Evolutionary conservation across 2,113 vertebrate species (phyloP).

Genomic region (Pseudorhombus dupliciocellatus): DNA sequence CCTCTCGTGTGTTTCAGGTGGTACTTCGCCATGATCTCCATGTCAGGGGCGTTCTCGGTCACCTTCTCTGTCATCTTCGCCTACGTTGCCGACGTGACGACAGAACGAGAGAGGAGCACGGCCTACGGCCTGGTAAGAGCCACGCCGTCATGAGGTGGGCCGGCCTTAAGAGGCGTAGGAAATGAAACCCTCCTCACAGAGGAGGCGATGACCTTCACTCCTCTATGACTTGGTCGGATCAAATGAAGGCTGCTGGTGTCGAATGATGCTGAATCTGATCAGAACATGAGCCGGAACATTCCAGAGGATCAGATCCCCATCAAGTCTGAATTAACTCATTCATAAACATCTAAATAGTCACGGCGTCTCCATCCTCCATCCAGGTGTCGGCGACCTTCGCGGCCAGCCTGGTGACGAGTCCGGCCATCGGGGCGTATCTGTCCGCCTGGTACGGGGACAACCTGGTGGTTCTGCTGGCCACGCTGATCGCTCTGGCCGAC

Average conservation of each 20-base stretch:
- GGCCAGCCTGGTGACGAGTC: constrained; percentile 93
- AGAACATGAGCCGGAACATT: neutral
- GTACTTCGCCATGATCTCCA: constrained; percentile 96
- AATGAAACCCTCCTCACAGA: neutral
- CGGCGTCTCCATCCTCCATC: constrained; percentile 39
- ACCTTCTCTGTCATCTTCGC: constrained; percentile 98
- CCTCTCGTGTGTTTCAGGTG: constrained; percentile 80
- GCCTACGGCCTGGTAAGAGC: constrained; percentile 91
- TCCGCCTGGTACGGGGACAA: constrained; percentile 90
- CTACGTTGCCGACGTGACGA: constrained; percentile 93
- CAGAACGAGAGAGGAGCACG: constrained; percentile 89
- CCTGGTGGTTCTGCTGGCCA: constrained; percentile 89
- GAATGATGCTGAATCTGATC: neutral
- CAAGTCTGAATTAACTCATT: too few species aligned
- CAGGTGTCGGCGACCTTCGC: constrained; percentile 96
- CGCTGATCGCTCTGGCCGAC: constrained; percentile 87
- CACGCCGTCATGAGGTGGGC: too few species aligned
- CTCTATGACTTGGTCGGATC: neutral
- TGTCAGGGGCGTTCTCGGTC: constrained; percentile 95
- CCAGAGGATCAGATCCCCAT: too few species aligned
- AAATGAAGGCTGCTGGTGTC: neutral
- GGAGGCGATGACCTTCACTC: neutral
- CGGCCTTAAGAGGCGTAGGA: too few species aligned
- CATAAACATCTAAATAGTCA: too few species aligned
- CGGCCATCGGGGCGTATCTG: constrained; percentile 93